Evolutionary conservation across 2,888 invertebrate species (phyloP).

Genomic region (Phyllotreta cruciferae): DNA sequence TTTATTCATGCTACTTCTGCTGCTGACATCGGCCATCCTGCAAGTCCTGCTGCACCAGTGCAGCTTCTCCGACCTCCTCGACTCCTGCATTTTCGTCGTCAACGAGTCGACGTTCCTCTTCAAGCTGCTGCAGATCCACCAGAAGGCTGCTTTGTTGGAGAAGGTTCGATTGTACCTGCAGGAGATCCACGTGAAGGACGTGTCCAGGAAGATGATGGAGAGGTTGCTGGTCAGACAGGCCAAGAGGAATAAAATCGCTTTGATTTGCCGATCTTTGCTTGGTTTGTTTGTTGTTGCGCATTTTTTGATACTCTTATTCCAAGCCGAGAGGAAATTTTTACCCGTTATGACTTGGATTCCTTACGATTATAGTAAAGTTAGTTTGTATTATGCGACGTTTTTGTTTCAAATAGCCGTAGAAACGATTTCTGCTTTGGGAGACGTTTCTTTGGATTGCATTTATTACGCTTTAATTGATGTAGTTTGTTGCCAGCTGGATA

Average conservation of each 20-base stretch:
- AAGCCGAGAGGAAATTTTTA: neutral
- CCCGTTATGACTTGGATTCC: slow-evolving; percentile 9
- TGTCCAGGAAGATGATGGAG: neutral
- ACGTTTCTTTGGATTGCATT: slow-evolving; percentile 7
- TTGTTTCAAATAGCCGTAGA: neutral
- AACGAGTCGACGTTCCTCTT: neutral
- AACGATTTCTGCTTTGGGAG: slow-evolving; percentile 1
- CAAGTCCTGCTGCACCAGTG: neutral
- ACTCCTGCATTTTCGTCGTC: neutral
- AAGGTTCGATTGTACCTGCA: neutral
- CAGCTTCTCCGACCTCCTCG: neutral
- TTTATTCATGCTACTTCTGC: neutral
- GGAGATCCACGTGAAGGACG: neutral
- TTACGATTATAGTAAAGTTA: slow-evolving; percentile 2
- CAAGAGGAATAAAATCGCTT: neutral
- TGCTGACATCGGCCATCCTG: neutral
- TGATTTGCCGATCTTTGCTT: neutral
- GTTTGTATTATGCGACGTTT: slow-evolving; percentile 1
- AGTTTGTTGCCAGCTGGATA: slow-evolving; percentile 17
- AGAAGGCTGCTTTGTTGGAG: neutral
- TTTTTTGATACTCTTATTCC: neutral
- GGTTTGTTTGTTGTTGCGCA: neutral
- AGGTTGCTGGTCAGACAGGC: neutral
- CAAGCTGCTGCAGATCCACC: neutral
- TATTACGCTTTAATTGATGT: slow-evolving; percentile 4